phyloP scores from a whole-genome alignment of 2,797 vertebrate species.

The Tangara arthus region DNA sequence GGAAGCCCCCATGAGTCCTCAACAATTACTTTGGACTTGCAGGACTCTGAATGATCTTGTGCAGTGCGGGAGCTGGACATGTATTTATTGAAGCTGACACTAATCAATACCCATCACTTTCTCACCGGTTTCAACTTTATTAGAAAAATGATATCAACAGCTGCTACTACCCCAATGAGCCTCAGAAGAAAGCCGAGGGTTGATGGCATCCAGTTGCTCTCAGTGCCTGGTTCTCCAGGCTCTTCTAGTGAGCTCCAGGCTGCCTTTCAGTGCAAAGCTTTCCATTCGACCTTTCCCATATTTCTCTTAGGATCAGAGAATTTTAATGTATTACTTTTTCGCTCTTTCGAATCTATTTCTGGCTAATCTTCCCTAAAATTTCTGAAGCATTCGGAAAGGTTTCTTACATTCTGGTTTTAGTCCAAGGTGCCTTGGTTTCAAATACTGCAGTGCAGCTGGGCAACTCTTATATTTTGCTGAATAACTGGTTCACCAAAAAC shows the following conservation, averaged over 20 bases:
- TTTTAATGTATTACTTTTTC: background rate
- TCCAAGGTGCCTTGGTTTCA: slow-evolving; percentile 16
- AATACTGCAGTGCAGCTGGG: slow-evolving; percentile 18
- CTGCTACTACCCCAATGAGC: background rate
- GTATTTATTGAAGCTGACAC: slow-evolving; percentile 14
- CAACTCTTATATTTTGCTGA: background rate
- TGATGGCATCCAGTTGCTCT: background rate
- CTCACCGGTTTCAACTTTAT: slow-evolving; percentile 19
- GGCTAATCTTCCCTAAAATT: background rate
- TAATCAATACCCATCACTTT: slow-evolving; percentile 29
- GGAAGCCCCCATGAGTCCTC: background rate
- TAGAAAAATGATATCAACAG: background rate
- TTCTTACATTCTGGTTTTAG: background rate
- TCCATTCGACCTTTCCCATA: background rate
- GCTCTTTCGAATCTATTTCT: background rate
- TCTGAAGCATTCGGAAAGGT: background rate
- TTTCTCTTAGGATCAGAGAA: background rate
- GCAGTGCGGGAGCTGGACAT: background rate
- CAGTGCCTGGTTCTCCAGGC: background rate
- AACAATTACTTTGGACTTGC: background rate
- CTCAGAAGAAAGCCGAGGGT: background rate
- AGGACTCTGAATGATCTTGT: background rate
- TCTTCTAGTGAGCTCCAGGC: background rate
- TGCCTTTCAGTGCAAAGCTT: background rate
- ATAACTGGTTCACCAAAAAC: background rate